Evolutionary conservation across 2,888 invertebrate genomes (phyloP).

Genomic region (Noctua fimbriata): DNA sequence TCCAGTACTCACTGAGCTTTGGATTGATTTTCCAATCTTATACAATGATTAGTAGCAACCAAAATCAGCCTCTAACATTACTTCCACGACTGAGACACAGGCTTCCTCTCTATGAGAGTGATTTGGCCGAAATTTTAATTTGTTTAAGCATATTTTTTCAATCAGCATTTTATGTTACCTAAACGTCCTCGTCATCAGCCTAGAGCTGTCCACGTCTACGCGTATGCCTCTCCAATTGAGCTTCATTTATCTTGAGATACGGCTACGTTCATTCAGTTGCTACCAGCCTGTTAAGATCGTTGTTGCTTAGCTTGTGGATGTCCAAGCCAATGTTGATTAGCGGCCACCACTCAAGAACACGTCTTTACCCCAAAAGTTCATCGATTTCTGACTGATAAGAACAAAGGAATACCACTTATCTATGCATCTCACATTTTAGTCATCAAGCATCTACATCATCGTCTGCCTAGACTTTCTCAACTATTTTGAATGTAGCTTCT

Average conservation of each 20-base stretch:
- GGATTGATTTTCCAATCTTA: not conserved
- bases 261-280: not conserved
- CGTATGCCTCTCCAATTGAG: not conserved
- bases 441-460: not conserved
- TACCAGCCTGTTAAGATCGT: not conserved
- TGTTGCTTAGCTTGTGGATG: not conserved
- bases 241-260: not conserved
- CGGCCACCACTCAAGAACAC: not conserved
- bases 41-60: not conserved
- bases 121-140: no score
- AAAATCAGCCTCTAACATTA: not conserved
- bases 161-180: not conserved
- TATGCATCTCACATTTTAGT: not conserved
- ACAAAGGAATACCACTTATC: not conserved
- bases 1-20: not conserved
- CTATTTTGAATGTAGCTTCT: not conserved
- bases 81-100: fast-evolving
- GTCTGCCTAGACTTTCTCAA: not conserved
- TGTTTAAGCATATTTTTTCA: not conserved
- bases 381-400: not conserved
- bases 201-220: not conserved
- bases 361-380: not conserved
- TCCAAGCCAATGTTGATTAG: not conserved
- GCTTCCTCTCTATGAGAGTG: not conserved
- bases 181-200: not conserved